Percentiles rank a stretch among this genome's conserved stretches.
Conservation (phyloP, 2,888 invertebrate species). For the Coenonympha glycerion region DNA sequence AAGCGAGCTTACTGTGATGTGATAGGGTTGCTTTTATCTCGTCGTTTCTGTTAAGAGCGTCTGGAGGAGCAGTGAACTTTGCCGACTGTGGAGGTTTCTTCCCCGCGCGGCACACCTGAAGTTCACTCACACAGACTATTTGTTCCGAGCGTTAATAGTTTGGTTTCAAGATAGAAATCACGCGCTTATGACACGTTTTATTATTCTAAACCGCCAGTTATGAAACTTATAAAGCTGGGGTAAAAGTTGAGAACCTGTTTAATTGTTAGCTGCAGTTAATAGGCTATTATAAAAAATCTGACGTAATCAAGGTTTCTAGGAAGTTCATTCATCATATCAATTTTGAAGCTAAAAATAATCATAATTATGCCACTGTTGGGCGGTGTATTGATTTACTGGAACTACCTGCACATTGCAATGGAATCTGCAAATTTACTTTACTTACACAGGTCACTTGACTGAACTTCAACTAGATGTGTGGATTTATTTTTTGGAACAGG, state of each 20-base stretch:
- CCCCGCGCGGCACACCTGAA: conserved; percentile 68
- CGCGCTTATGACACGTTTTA: conserved; percentile 40
- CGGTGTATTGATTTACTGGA: too few species aligned
- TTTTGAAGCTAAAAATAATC: background rate
- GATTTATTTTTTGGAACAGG: too few species aligned
- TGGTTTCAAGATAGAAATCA: conserved; percentile 54
- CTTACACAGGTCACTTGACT: too few species aligned
- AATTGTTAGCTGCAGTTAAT: conserved; percentile 23
- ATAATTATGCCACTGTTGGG: background rate
- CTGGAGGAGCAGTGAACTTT: conserved; percentile 71
- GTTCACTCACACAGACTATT: conserved; percentile 65
- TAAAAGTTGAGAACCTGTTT: conserved; percentile 30
- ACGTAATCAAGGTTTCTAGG: conserved; percentile 18
- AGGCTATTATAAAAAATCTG: conserved; percentile 15
- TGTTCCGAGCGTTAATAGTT: conserved; percentile 60
- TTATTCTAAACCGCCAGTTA: conserved; percentile 17
- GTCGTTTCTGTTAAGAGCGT: conserved; percentile 38
- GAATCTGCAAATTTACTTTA: too few species aligned
- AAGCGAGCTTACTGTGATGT: conserved; percentile 27
- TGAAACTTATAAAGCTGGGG: conserved; percentile 25
- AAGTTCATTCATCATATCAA: conserved; percentile 1
- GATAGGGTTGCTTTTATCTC: conserved; percentile 46
- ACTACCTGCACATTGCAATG: too few species aligned
- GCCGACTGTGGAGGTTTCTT: conserved; percentile 53
- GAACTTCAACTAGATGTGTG: too few species aligned